These are phyloP conservation scores for Pachliopta kotzebuea DNA, from an alignment of 2,888 invertebrate species.

Conservation along the genomic window DNA sequence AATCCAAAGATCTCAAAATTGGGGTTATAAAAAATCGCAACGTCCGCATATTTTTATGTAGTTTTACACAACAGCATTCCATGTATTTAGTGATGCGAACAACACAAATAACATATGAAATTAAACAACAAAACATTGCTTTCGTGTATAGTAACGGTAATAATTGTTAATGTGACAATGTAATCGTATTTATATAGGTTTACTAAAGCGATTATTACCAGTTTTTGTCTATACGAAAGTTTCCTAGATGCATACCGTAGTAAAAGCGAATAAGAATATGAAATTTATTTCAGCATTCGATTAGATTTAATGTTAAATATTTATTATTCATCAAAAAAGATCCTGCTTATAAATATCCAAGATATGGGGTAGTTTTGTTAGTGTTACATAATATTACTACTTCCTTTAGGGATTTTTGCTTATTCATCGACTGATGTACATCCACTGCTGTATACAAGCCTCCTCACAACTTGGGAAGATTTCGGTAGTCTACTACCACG, in stretches of 20 bases:
- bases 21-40: not conserved
- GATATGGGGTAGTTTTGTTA: too few species aligned
- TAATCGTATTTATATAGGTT: not conserved
- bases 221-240: not conserved
- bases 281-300: too few species aligned
- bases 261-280: not conserved
- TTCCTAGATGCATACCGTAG: not conserved
- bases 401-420: too few species aligned
- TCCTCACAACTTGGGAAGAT: too few species aligned
- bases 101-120: conserved; percentile 5
- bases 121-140: not conserved
- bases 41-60: conserved; percentile 14
- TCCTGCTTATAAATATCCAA: too few species aligned
- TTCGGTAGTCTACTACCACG: too few species aligned
- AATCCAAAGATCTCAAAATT: too few species aligned
- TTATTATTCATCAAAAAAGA: too few species aligned
- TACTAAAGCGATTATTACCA: not conserved
- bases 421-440: too few species aligned
- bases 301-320: too few species aligned
- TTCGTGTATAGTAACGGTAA: not conserved
- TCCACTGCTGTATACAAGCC: too few species aligned
- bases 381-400: too few species aligned
- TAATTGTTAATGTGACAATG: not conserved
- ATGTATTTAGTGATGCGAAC: conserved; percentile 16
- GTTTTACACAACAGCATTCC: conserved; percentile 20